Conservation (phyloP, 2,888 invertebrate species). For the Epirrita christyi region DNA sequence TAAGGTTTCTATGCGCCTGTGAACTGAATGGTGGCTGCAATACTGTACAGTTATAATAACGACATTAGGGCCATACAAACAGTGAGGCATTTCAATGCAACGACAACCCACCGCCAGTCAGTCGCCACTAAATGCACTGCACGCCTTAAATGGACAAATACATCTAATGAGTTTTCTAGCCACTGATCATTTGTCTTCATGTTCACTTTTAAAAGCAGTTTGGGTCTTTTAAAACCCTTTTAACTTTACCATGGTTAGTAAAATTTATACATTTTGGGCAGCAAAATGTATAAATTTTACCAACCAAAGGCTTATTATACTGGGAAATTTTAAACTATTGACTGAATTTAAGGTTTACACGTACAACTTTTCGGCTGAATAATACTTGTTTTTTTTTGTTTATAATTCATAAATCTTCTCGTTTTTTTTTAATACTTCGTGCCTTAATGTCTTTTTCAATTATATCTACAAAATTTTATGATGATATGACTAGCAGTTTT, state of each 20-base stretch:
- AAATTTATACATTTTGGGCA: too few relatives aligned
- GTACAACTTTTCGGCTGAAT: too few relatives aligned
- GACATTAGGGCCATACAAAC: constrained; percentile 56
- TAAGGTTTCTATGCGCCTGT: constrained; percentile 18
- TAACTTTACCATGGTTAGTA: not conserved
- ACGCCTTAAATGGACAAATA: constrained; percentile 29
- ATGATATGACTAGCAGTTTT: too few relatives aligned
- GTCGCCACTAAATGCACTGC: constrained; percentile 35
- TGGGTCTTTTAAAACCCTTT: not conserved
- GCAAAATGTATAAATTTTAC: constrained; percentile 13
- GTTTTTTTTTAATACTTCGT: too few relatives aligned
- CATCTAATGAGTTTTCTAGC: constrained; percentile 33
- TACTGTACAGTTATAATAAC: constrained; percentile 60
- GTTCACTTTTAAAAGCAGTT: constrained; percentile 4
- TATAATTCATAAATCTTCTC: too few relatives aligned
- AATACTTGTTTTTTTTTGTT: too few relatives aligned
- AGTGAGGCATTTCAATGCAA: constrained; percentile 54
- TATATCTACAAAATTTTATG: too few relatives aligned
- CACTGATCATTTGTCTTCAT: constrained; percentile 9
- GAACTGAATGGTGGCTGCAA: constrained; percentile 33
- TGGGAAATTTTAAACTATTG: too few relatives aligned
- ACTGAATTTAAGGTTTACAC: too few relatives aligned
- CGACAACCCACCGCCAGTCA: constrained; percentile 39
- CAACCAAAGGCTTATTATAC: too few relatives aligned
- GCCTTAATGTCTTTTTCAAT: too few relatives aligned